Conservation (phyloP, 2,797 vertebrate genomes). For the Catamblyrhynchus diadema region DNA sequence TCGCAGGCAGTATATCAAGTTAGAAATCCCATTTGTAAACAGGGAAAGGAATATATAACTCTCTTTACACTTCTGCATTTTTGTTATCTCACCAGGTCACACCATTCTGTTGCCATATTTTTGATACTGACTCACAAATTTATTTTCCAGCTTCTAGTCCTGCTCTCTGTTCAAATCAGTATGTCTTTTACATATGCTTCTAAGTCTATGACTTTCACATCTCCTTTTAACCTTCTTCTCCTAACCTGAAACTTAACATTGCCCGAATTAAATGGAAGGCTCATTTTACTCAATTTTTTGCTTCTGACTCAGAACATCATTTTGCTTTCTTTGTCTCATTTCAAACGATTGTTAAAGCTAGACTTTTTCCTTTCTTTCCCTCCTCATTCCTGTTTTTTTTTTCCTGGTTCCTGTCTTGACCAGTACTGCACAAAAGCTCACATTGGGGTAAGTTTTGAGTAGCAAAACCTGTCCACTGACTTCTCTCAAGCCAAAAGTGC, state of each 20-base stretch:
- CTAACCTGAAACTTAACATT: not conserved
- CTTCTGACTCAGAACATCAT: not conserved
- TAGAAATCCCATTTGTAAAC: not conserved
- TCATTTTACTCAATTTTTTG: not conserved
- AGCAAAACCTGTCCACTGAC: not conserved
- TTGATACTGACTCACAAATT: not conserved
- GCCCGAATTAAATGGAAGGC: not conserved
- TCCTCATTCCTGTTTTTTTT: not conserved
- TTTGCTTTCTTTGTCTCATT: not conserved
- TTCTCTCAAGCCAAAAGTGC: not conserved
- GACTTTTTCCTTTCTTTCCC: not conserved
- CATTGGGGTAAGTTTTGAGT: not conserved
- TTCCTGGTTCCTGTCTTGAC: not conserved
- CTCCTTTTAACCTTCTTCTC: not conserved
- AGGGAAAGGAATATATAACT: constrained; percentile 4
- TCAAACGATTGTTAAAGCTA: not conserved
- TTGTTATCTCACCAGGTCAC: constrained; percentile 25
- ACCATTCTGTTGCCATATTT: constrained; percentile 18
- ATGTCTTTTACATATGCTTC: not conserved
- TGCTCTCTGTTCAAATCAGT: not conserved
- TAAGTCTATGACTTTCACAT: not conserved
- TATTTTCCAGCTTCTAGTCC: not conserved
- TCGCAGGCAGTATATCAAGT: constrained; percentile 10
- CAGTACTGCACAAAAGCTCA: not conserved
- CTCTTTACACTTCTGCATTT: constrained; percentile 28